Conservation (phyloP, 2,797 vertebrate genomes). For the Sebastes variabilis region DNA sequence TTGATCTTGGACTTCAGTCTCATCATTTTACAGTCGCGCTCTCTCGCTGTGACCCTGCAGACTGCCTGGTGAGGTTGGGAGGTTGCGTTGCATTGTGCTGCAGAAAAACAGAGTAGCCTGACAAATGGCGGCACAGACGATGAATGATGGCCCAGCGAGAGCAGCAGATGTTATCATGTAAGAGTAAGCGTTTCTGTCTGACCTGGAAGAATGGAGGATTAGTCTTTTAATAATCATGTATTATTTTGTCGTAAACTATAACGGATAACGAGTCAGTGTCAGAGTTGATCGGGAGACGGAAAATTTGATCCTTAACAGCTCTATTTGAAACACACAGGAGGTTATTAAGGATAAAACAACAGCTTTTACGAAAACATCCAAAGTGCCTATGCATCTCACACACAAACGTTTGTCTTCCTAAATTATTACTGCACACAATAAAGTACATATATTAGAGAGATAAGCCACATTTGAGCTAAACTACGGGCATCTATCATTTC, state of each 20-base stretch:
- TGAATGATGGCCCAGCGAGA: slow-evolving; percentile 16
- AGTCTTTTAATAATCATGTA: background rate
- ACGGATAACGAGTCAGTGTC: background rate
- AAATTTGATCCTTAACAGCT: background rate
- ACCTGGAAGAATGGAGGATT: background rate
- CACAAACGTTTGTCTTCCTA: background rate
- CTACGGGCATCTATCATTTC: slow-evolving; percentile 3
- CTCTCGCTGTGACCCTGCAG: slow-evolving; percentile 1
- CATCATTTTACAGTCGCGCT: slow-evolving; percentile 3
- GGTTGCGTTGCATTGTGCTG: slow-evolving; percentile 18
- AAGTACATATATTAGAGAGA: background rate
- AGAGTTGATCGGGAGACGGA: background rate
- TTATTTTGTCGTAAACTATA: slow-evolving; percentile 12
- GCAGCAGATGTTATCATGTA: slow-evolving; percentile 26
- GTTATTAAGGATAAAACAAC: background rate
- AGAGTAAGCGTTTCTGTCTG: slow-evolving; percentile 37
- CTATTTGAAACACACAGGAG: background rate
- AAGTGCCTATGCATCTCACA: background rate
- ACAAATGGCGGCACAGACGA: slow-evolving; percentile 22
- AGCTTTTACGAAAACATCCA: background rate
- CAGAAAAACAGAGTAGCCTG: slow-evolving; percentile 16
- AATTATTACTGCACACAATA: background rate
- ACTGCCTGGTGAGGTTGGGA: slow-evolving; percentile 12
- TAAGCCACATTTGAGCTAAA: slow-evolving; percentile 9
- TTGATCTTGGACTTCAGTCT: slow-evolving; percentile 18